These are phyloP conservation scores for Lasioglossum baleicum DNA, from an alignment of 1,140 invertebrate species.

Conservation along the genomic window DNA sequence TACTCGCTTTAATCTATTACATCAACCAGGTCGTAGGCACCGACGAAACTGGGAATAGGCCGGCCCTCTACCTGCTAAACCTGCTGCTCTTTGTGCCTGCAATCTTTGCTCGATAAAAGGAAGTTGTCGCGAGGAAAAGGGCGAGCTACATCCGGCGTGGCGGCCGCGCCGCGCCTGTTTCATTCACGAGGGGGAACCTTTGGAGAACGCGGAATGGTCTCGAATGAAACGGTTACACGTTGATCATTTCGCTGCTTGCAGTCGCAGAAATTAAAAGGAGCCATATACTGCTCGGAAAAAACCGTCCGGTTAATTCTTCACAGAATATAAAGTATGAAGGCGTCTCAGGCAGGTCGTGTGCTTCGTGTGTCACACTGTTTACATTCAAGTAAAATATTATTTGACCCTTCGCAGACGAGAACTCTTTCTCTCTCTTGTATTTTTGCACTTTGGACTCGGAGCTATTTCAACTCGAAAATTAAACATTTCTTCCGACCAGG, in stretches of 20 bases:
- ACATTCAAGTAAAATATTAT: no score
- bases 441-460: no score
- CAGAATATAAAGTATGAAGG: no score
- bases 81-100: conserved; percentile 25
- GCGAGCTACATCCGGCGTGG: conserved; percentile 34
- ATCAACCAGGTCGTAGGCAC: neutral
- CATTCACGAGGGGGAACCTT: neutral
- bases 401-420: no score
- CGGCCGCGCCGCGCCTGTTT: neutral
- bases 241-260: conserved; percentile 6
- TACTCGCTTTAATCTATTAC: conserved; percentile 16
- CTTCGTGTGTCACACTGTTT: no score
- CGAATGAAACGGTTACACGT: conserved; percentile 18
- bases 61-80: conserved; percentile 35
- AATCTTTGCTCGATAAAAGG: conserved; percentile 13
- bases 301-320: no score
- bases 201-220: neutral
- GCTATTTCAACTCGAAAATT: no score
- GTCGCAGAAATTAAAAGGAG: neutral
- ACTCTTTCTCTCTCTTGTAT: no score
- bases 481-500: no score
- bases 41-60: conserved; percentile 17
- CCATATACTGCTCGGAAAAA: neutral
- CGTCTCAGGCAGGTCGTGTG: no score
- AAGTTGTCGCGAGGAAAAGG: conserved; percentile 16